phyloP scores from a whole-genome alignment of 2,113 vertebrate genomes.

The Setophaga kirtlandii region DNA sequence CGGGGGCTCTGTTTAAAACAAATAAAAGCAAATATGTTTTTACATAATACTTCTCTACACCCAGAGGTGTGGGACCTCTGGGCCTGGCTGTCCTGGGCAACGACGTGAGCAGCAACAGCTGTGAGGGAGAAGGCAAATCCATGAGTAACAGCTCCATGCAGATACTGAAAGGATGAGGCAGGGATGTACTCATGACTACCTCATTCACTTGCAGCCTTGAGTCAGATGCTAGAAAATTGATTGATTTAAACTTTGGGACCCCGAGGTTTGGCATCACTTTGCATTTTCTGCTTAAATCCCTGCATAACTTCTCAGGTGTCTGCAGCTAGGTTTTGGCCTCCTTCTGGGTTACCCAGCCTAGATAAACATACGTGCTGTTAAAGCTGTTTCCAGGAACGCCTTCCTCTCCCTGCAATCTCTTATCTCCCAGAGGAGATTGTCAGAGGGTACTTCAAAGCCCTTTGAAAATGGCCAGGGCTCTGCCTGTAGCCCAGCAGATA shows the following conservation, averaged over 20 bases:
- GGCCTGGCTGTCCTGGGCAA: not conserved
- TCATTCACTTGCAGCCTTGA: not conserved
- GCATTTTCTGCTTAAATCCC: slow-evolving; percentile 24
- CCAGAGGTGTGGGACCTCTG: not conserved
- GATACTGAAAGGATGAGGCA: not conserved
- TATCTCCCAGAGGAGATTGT: slow-evolving; percentile 62
- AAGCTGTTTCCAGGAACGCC: slow-evolving; percentile 54
- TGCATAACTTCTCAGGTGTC: not conserved
- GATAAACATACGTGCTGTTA: slow-evolving; percentile 32
- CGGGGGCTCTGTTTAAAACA: not conserved
- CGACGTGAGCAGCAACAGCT: not conserved
- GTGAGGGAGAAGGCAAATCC: not conserved
- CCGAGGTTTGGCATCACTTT: not conserved
- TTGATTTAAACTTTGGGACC: not conserved
- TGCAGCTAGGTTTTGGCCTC: not conserved
- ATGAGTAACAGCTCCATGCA: not conserved
- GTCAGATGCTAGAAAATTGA: not conserved
- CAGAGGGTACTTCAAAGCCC: slow-evolving; percentile 65
- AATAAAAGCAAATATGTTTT: not conserved
- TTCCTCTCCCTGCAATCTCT: slow-evolving; percentile 44
- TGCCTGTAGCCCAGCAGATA: slow-evolving; percentile 28
- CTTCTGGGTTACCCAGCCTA: slow-evolving; percentile 32
- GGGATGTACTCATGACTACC: not conserved
- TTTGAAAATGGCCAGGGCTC: slow-evolving; percentile 66
- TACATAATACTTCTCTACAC: not conserved